Conservation (phyloP, 2,888 invertebrate genomes). For the Meliscaeva auricollis region DNA sequence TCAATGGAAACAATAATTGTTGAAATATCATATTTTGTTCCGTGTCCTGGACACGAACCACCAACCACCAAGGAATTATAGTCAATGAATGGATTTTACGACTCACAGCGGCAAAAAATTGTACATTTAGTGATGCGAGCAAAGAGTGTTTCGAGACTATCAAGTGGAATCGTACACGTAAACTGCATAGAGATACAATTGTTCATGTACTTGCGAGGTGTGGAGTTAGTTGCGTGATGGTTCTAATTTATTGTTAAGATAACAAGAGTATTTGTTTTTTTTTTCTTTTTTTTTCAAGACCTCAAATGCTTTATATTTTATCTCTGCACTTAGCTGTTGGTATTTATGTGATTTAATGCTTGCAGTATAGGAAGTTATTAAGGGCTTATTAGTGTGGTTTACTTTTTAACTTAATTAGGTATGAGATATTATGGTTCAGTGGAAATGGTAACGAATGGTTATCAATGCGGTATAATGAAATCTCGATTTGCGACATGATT, state of each 20-base stretch:
- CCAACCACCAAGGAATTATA: neutral
- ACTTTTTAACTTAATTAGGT: neutral
- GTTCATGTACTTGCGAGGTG: slow-evolving; percentile 1
- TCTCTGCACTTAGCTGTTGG: neutral
- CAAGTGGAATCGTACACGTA: neutral
- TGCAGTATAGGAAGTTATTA: neutral
- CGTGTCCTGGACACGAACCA: slow-evolving; percentile 18
- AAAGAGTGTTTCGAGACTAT: neutral
- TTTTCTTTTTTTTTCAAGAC: slow-evolving; percentile 5
- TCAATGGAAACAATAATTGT: slow-evolving; percentile 31
- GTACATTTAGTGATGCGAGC: neutral
- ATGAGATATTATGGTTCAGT: neutral
- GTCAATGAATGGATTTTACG: slow-evolving; percentile 16
- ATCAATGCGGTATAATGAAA: no score
- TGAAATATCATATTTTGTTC: slow-evolving; percentile 14
- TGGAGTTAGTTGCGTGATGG: slow-evolving; percentile 28
- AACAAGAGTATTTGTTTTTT: slow-evolving; percentile 24
- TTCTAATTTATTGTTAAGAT: slow-evolving; percentile 7
- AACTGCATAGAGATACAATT: neutral
- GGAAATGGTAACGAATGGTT: no score
- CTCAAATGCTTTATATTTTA: slow-evolving; percentile 1
- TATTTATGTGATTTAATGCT: neutral
- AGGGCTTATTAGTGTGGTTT: neutral
- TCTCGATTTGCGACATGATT: no score
- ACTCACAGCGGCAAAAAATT: slow-evolving; percentile 10